phyloP scores from a whole-genome alignment of 2,888 invertebrate species.

The Nesidiocoris tenuis region DNA sequence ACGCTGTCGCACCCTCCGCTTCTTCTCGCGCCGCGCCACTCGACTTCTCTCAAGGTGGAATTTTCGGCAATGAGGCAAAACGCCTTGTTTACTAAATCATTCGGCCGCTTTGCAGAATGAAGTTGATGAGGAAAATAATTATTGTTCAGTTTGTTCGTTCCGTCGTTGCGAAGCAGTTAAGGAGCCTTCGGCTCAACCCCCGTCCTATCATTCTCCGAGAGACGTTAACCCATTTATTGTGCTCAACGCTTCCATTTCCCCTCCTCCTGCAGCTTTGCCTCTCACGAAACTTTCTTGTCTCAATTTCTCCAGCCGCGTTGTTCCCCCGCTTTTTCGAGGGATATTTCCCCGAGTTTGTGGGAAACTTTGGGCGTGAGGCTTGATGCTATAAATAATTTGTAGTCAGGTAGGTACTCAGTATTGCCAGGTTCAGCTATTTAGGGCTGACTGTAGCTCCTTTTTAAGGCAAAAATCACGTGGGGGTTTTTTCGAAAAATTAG shows the following conservation, averaged over 20 bases:
- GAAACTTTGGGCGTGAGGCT: no score
- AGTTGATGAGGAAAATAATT: slow-evolving; percentile 38
- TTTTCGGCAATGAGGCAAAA: slow-evolving; percentile 1
- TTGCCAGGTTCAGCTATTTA: no score
- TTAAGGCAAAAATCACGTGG: no score
- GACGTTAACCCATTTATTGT: background rate
- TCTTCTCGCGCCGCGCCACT: background rate
- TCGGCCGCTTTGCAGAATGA: slow-evolving; percentile 28
- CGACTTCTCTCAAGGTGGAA: background rate
- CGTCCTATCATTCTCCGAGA: background rate
- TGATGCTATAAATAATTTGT: no score
- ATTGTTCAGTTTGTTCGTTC: slow-evolving; percentile 21
- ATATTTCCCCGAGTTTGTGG: no score
- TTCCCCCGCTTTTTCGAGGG: no score
- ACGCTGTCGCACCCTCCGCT: background rate
- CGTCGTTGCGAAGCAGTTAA: background rate
- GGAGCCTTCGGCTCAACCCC: background rate
- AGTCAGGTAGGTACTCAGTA: no score
- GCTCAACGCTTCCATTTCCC: background rate
- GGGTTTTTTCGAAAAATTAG: no score
- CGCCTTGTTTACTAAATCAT: slow-evolving; percentile 14
- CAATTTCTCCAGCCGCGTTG: background rate
- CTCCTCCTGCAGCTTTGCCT: background rate
- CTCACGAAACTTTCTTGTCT: slow-evolving; percentile 12
- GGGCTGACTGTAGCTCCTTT: no score